phyloP scores from a whole-genome alignment of 2,888 invertebrate species.

The Meta bourneti region DNA sequence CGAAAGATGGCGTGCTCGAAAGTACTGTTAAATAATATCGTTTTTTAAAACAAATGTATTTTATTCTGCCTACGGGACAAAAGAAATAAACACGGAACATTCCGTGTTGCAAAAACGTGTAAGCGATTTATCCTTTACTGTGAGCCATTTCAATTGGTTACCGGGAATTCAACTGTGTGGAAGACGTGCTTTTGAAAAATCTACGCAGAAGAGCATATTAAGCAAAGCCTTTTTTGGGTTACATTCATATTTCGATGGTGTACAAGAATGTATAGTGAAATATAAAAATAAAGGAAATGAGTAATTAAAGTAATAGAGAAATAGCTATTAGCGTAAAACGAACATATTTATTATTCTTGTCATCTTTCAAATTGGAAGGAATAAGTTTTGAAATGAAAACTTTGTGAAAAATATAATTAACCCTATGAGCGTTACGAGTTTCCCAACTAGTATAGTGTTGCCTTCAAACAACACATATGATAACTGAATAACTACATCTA shows the following conservation, averaged over 20 bases:
- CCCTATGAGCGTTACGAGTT: too few species aligned
- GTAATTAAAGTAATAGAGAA: too few species aligned
- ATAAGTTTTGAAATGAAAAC: too few species aligned
- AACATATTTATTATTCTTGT: too few species aligned
- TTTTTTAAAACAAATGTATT: background rate
- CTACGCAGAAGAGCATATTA: background rate
- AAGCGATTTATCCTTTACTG: background rate
- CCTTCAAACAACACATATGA: too few species aligned
- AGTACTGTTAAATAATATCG: constrained; percentile 44
- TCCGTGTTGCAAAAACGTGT: constrained; percentile 14
- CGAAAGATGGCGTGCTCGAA: constrained; percentile 31
- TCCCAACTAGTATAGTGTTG: too few species aligned
- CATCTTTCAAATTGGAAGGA: too few species aligned
- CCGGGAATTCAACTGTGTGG: background rate
- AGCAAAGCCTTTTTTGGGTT: background rate
- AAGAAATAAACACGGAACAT: constrained; percentile 46
- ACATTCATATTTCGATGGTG: background rate
- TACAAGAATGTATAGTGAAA: too few species aligned
- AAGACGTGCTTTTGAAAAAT: background rate
- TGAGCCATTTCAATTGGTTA: background rate
- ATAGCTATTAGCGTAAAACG: too few species aligned
- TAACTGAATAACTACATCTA: too few species aligned
- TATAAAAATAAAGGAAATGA: too few species aligned
- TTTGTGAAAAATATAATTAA: too few species aligned
- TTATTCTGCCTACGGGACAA: background rate